A percentile compares a stretch with the other conserved stretches of the same genome.
Evolutionary conservation across 2,888 invertebrate species (phyloP).

Genomic region (Eulithis prunata): DNA sequence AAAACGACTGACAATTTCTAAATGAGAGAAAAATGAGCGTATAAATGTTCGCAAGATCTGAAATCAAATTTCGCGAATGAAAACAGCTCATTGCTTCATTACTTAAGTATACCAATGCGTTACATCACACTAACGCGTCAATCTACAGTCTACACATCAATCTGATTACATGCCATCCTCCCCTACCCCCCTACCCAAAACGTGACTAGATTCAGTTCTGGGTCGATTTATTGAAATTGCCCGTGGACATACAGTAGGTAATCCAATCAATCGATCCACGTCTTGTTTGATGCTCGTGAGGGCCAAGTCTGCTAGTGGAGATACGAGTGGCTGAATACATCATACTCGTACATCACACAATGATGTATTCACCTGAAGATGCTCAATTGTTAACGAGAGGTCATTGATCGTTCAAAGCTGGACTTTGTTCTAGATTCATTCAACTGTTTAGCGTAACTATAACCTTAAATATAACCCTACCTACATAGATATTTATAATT

Average conservation of each 20-base stretch:
- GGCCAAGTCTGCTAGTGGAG: conserved; percentile 24
- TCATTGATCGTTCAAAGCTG: too few species aligned
- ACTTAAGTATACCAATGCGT: background rate
- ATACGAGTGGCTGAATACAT: conserved; percentile 7
- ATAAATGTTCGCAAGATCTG: too few species aligned
- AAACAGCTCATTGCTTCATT: too few species aligned
- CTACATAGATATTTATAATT: too few species aligned
- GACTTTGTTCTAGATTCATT: too few species aligned
- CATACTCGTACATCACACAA: background rate
- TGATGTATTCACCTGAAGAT: conserved; percentile 1
- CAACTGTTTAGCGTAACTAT: too few species aligned
- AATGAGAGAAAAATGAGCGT: too few species aligned
- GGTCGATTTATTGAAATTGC: conserved; percentile 64
- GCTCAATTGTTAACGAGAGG: background rate
- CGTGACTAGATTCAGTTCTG: conserved; percentile 60
- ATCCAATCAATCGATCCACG: conserved; percentile 53
- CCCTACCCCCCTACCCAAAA: conserved; percentile 46
- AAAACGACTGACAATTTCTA: too few species aligned
- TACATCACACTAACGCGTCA: conserved; percentile 25
- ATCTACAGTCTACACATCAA: conserved; percentile 46
- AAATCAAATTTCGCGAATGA: too few species aligned
- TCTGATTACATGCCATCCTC: conserved; percentile 50
- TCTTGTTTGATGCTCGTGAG: conserved; percentile 32
- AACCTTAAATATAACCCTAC: too few species aligned
- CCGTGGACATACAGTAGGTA: conserved; percentile 50